Base-by-base conservation (phyloP, 2,888 invertebrate species). In the Drosophila anomelani region DNA sequence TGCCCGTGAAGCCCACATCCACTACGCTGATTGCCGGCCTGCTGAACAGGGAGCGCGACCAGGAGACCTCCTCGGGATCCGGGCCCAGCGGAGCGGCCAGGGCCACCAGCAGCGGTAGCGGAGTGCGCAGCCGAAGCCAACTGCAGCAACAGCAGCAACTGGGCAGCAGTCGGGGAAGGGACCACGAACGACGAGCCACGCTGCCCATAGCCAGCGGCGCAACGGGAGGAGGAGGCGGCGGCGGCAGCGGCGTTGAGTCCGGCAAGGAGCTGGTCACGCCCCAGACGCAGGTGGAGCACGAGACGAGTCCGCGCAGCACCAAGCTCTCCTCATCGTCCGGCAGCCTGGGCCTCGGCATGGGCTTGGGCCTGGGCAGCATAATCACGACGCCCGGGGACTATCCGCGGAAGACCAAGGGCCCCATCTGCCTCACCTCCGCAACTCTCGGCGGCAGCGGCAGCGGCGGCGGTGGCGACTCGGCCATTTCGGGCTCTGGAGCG, bases 1-100 rank as follows among this genome's bases (percentile, higher is more conserved):
- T 91, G 84, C 81, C 89, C 13, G 80, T 96, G 43, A 98, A 98
- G 91, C 98, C 98, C 0, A 96, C 97, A 0, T 96, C 96, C 47
- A 96, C 97, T 0, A 97, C 97, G 0, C 93, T 98, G 59, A 93
- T 98, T 55, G 96, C 96, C 0, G 97, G 97, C n/a, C 93, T 97
- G 32, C 94, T 96, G 32, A 95, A 94, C 77, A 93, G 94, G 7
- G 95, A 95, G 78, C 90, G 91, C 73, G 92, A 93, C 17, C 85
- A 85, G 62, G 91, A 91, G 47, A 79, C 78, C 0, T 34, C 39
- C 8, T 29, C 29, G 7, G 47, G 41, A 2, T 26, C 56, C 1
- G 66, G 54, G 1, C 36, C 34, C 15, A 46, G 46, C 17, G 43
- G 49, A 1, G 47, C 78, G 13, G 12, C 72, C 38, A 75, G 84